A percentile compares a stretch with the other conserved stretches of the same genome.
phyloP scores from a whole-genome alignment of 2,888 invertebrate genomes.

The Hyposoter dolosus region DNA sequence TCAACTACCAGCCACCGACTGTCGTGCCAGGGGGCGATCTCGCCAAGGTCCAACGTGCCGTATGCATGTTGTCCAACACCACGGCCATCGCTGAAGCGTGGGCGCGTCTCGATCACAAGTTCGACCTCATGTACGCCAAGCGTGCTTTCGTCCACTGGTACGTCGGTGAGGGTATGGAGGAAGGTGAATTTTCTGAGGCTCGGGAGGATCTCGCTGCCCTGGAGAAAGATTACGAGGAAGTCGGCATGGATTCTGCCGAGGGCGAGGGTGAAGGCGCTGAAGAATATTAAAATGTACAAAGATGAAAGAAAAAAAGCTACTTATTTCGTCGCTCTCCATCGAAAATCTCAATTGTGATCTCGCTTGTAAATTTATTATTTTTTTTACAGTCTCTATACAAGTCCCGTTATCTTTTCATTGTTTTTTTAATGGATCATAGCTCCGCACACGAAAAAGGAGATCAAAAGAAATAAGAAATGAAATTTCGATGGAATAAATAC shows the following conservation, averaged over 20 bases:
- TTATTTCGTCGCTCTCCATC: conserved; percentile 58
- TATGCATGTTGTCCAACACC: conserved; percentile 99
- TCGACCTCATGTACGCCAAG: conserved; percentile 98
- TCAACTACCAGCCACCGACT: conserved; percentile 97
- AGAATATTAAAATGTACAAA: conserved; percentile 75
- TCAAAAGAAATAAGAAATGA: conserved; percentile 30
- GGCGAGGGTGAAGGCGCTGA: conserved; percentile 85
- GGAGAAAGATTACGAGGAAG: conserved; percentile 91
- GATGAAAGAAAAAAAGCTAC: conserved; percentile 52
- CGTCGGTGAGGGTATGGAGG: conserved; percentile 94
- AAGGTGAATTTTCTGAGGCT: conserved; percentile 94
- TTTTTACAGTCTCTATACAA: conserved; percentile 37
- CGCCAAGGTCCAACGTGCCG: conserved; percentile 97
- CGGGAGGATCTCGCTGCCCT: conserved; percentile 89
- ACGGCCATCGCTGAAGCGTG: conserved; percentile 99
- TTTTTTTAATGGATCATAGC: conserved; percentile 41
- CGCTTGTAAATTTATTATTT: conserved; percentile 56
- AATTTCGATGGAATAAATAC: conserved; percentile 67
- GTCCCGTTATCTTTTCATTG: background rate
- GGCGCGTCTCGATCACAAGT: conserved; percentile 98
- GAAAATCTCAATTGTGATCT: conserved; percentile 60
- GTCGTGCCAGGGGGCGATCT: conserved; percentile 97
- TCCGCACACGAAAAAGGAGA: conserved; percentile 53
- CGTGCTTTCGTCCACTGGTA: conserved; percentile 99
- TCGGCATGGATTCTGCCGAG: conserved; percentile 88